phyloP scores from a whole-genome alignment of 2,888 invertebrate genomes.

The Celastrina argiolus region DNA sequence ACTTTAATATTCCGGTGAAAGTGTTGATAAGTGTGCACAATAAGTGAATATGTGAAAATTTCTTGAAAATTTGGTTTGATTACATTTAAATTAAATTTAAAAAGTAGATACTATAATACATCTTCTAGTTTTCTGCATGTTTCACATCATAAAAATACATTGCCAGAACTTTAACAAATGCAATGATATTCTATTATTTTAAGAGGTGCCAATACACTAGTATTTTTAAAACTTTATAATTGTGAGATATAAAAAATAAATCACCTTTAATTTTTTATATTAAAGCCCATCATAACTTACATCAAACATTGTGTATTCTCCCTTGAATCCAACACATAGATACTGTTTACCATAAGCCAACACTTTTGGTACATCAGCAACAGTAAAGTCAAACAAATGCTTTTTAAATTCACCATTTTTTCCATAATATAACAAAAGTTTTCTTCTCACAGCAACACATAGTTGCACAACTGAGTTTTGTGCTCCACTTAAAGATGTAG shows the following conservation, averaged over 20 bases:
- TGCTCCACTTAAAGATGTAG: constrained; percentile 81
- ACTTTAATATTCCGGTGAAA: too few species aligned
- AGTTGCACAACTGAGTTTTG: constrained; percentile 87
- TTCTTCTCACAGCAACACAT: constrained; percentile 91
- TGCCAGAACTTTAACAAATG: too few species aligned
- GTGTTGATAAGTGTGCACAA: too few species aligned
- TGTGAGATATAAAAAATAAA: background rate
- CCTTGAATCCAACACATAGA: constrained; percentile 92
- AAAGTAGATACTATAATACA: too few species aligned
- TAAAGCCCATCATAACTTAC: constrained; percentile 62
- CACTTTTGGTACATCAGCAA: constrained; percentile 88
- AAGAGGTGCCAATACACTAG: too few species aligned
- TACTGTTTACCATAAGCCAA: constrained; percentile 90
- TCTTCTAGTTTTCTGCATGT: too few species aligned
- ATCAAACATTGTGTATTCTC: constrained; percentile 87
- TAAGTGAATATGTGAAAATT: too few species aligned
- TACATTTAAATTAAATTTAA: too few species aligned
- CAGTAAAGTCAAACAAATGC: constrained; percentile 83
- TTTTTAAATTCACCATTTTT: constrained; percentile 89
- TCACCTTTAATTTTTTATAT: constrained; percentile 24
- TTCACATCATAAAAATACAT: too few species aligned
- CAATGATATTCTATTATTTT: background rate
- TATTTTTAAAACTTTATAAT: too few species aligned
- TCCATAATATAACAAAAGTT: constrained; percentile 92
- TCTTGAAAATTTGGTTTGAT: too few species aligned